phyloP scores from a whole-genome alignment of 2,888 invertebrate genomes.

The Chromoteleia sp. region DNA sequence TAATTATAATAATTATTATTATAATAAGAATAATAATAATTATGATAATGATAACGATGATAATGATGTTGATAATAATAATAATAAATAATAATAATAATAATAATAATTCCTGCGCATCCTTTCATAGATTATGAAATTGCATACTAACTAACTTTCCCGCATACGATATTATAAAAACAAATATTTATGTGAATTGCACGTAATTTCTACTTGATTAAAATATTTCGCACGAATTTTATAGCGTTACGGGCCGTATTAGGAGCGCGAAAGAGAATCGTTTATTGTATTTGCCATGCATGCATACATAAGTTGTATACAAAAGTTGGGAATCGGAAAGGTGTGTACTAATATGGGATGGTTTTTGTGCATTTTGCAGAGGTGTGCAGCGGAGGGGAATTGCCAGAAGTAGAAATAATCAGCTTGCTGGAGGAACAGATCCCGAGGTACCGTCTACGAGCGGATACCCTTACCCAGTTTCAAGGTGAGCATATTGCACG shows the following conservation, averaged over 20 bases:
- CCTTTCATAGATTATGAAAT: constrained; percentile 9
- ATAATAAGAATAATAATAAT: no score
- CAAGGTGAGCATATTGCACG: constrained; percentile 88
- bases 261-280: constrained; percentile 14
- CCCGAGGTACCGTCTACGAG: constrained; percentile 96
- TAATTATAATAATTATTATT: no score
- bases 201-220: constrained; percentile 25
- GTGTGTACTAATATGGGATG: constrained; percentile 7
- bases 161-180: constrained; percentile 10
- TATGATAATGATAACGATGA: no score
- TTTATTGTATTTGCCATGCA: constrained; percentile 17
- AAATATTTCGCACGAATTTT: constrained; percentile 53
- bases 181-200: neutral
- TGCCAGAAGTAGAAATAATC: constrained; percentile 98
- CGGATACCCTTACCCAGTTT: constrained; percentile 96
- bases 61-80: no score
- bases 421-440: constrained; percentile 97
- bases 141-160: constrained; percentile 22
- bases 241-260: constrained; percentile 9
- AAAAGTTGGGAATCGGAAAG: constrained; percentile 11
- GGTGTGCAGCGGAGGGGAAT: constrained; percentile 95
- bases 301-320: neutral
- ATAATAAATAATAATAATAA: no score
- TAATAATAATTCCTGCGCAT: neutral
- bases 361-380: constrained; percentile 87